A percentile compares a stretch with the other conserved stretches of the same genome.
Conservation (phyloP, 1,140 invertebrate genomes). For the Neuroterus valhalla region DNA sequence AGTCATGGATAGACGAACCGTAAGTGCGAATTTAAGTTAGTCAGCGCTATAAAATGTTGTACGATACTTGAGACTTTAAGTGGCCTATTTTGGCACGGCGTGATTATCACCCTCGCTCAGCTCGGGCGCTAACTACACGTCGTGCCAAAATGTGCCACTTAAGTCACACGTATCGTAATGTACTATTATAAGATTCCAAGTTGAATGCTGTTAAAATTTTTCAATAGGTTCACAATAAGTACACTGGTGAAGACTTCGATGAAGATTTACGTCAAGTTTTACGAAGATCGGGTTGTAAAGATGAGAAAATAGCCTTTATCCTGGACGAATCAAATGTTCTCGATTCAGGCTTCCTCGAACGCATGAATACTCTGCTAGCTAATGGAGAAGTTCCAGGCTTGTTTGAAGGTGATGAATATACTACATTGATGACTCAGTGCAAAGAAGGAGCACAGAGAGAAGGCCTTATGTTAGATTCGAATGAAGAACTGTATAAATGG, state of each 20-base stretch:
- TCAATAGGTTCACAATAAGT: slow-evolving; percentile 96
- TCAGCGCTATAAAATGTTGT: too few species aligned
- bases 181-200: too few species aligned
- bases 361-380: slow-evolving; percentile 99
- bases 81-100: too few species aligned
- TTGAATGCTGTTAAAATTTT: slow-evolving; percentile 14
- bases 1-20: too few species aligned
- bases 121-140: too few species aligned
- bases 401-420: slow-evolving; percentile 97
- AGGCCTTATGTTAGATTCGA: slow-evolving; percentile 98
- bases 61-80: too few species aligned
- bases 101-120: too few species aligned
- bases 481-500: slow-evolving; percentile 98
- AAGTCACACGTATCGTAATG: too few species aligned
- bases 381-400: slow-evolving; percentile 98
- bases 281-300: slow-evolving; percentile 95
- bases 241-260: slow-evolving; percentile 98
- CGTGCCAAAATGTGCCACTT: too few species aligned
- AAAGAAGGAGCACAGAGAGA: slow-evolving; percentile 99
- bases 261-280: slow-evolving; percentile 97
- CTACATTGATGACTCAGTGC: slow-evolving; percentile 99
- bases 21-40: too few species aligned
- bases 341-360: slow-evolving; percentile 98
- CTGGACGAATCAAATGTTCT: slow-evolving; percentile 99
- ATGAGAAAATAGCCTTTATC: slow-evolving; percentile 99